Evolutionary conservation across 2,888 invertebrate genomes (phyloP), one percentile per base, ranked within the genome.

Genomic region (Clepsis dumicolana): DNA sequence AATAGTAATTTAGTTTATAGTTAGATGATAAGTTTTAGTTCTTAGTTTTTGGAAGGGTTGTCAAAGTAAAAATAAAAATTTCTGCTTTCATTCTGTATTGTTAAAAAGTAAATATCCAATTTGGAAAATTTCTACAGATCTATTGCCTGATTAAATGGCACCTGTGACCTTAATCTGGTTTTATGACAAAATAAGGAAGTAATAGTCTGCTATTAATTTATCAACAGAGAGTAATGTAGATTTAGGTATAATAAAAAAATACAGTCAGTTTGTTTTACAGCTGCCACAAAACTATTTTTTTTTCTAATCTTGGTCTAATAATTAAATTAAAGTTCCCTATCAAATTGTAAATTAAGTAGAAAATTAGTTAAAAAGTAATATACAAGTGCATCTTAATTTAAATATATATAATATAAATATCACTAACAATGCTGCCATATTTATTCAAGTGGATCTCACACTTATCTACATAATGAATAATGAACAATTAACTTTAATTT

Each of bases 111-210:
- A 68, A 63, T 27, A 16, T 59, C 52, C 63, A 68, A 64, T 57
- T 52, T 67, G 32, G n/a, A 54, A 52, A 67, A 41, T 62, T 57
- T 57, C 29, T 29, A 57, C 52, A 44, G 63, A 59, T 52, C 59
- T 18, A 24, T 53, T 63, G 68, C 68, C 63, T 29, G 52, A 64
- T 52, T 50, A n/a, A 64, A 68, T 68, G 68, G 63, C 68, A 68
- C 64, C 53, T 62, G 56, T 29, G 60, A 60, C 29, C 41, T 18
- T 48, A 21, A n/a, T 44, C 21, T 48, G 38, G 41, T 41, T 41
- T 18, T 63, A 63, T 63, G 52, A 59, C 68, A 41, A 32, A 18
- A 48, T 16, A 44, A 16, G 4, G 4, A 16, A 38, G n/a, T 8
- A 41, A 38, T 38, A 21, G 21, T 10, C 21, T 21, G 48, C 8